Conservation (phyloP, 2,113 vertebrate genomes). For the Rhodinocichla rosea region DNA sequence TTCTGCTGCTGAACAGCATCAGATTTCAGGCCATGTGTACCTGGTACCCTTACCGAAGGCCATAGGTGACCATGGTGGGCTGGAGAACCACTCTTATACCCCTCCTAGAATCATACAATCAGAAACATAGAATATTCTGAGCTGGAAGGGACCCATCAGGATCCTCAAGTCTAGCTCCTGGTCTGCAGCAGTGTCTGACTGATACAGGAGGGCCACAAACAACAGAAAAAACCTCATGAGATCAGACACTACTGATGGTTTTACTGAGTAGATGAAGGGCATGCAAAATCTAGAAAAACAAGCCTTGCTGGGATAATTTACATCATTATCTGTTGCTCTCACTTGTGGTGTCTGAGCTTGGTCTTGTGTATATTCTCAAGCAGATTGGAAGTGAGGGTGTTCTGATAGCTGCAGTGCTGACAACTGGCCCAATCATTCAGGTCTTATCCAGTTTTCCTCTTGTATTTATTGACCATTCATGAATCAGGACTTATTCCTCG, state of each 20-base stretch:
- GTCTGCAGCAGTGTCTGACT: background rate
- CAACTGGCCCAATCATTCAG: background rate
- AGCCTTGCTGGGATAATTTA: background rate
- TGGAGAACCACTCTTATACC: background rate
- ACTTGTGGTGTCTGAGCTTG: background rate
- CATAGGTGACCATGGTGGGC: rapidly evolving
- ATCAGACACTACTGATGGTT: background rate
- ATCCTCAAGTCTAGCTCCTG: too few relatives aligned
- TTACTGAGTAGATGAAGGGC: background rate
- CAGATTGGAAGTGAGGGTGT: background rate
- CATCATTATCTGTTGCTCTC: background rate
- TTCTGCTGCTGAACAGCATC: background rate
- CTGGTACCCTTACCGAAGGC: rapidly evolving
- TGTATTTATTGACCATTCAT: conserved; percentile 30
- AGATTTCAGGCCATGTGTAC: background rate
- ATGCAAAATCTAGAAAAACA: background rate
- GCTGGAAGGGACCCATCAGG: background rate
- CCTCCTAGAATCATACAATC: background rate
- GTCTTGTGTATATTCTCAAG: background rate
- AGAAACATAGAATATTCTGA: background rate
- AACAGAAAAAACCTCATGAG: background rate
- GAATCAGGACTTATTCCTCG: background rate
- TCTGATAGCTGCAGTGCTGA: background rate
- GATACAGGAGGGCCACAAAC: background rate
- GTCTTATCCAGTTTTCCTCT: background rate